Evolutionary conservation across 2,113 vertebrate species (phyloP).

Genomic region (Genyomyrus donnyi): DNA sequence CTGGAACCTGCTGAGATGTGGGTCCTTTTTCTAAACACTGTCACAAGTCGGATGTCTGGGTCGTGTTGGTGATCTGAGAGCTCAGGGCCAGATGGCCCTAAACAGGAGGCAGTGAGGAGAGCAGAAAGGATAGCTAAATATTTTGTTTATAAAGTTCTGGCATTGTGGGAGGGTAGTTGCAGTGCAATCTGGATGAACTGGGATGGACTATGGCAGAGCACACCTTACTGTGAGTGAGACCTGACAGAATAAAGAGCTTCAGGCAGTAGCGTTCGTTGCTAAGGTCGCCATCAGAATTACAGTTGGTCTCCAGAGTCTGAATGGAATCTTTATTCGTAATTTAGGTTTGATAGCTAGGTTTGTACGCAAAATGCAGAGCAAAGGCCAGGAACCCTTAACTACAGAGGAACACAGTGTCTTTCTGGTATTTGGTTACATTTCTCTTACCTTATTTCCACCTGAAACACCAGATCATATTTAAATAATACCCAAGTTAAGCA

Average conservation of each 20-base stretch:
- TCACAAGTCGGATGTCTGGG: conserved; percentile 11
- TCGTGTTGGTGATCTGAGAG: neutral
- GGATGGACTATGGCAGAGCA: neutral
- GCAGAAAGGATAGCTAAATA: neutral
- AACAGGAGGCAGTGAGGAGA: neutral
- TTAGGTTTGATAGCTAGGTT: neutral
- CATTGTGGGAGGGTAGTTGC: neutral
- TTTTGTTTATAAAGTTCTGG: neutral
- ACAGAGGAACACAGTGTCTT: neutral
- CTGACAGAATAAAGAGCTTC: neutral
- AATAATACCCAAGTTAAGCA: neutral
- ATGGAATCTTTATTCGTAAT: neutral
- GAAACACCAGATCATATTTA: neutral
- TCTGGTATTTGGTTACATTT: neutral
- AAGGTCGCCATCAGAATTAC: neutral
- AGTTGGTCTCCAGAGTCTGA: neutral
- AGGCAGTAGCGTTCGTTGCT: neutral
- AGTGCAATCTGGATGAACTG: neutral
- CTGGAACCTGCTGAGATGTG: neutral
- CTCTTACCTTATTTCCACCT: neutral
- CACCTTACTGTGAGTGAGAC: neutral
- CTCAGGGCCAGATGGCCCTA: neutral
- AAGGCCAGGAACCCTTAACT: neutral
- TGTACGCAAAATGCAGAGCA: neutral
- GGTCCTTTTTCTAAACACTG: neutral